These are phyloP conservation scores for Nestor notabilis DNA, from an alignment of 2,113 vertebrate species.

Conservation along the genomic window DNA sequence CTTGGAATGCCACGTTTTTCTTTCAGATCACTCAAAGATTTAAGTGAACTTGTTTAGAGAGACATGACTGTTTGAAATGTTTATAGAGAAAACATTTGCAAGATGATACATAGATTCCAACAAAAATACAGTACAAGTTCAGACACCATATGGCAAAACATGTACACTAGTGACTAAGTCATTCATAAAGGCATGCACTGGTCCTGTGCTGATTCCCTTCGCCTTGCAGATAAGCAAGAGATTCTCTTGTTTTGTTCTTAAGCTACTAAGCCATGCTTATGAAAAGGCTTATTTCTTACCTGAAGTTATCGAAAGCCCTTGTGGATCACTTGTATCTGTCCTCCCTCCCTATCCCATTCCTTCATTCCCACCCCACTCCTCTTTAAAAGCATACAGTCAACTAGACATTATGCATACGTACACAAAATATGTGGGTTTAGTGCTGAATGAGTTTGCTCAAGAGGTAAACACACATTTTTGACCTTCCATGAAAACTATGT, in stretches of 20 bases:
- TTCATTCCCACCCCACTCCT: background rate
- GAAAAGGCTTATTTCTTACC: background rate
- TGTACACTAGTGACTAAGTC: constrained; percentile 36
- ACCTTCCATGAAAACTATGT: background rate
- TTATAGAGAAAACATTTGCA: constrained; percentile 74
- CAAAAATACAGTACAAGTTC: constrained; percentile 64
- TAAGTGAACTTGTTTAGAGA: constrained; percentile 70
- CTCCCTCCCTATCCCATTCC: background rate
- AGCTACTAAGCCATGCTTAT: background rate
- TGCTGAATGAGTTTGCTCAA: background rate
- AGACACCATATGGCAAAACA: constrained; percentile 68
- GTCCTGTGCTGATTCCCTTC: constrained; percentile 4
- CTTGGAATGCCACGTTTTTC: constrained; percentile 41
- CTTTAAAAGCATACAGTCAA: background rate
- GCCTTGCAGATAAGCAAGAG: constrained; percentile 14
- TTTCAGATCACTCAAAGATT: constrained; percentile 62
- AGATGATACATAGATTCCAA: constrained; percentile 68
- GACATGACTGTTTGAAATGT: constrained; percentile 71
- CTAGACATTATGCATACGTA: background rate
- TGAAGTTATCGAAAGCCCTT: background rate
- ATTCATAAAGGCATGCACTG: constrained; percentile 40
- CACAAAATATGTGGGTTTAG: background rate
- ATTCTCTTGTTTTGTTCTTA: background rate
- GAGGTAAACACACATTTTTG: background rate
- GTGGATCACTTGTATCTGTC: background rate